Evolutionary conservation across 2,113 vertebrate genomes (phyloP).

Genomic region (Gambusia affinis): DNA sequence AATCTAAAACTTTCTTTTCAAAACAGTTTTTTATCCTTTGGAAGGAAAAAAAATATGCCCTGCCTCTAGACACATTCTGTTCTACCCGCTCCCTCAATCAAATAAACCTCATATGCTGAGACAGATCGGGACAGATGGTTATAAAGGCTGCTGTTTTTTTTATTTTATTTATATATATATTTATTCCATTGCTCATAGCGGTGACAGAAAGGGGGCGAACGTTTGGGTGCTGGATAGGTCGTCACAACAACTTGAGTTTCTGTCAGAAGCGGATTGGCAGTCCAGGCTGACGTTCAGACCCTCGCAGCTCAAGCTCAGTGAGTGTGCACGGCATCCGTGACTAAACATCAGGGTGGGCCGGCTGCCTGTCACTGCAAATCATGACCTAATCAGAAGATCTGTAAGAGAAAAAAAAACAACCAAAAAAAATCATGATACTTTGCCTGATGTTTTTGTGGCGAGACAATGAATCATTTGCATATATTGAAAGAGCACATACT

Average conservation of each 20-base stretch:
- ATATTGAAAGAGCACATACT: not conserved
- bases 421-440: slow-evolving; percentile 45
- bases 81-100: slow-evolving; percentile 52
- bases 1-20: not conserved
- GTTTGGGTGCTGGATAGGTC: slow-evolving; percentile 23
- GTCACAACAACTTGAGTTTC: slow-evolving; percentile 38
- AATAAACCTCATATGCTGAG: slow-evolving; percentile 56
- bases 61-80: slow-evolving; percentile 34
- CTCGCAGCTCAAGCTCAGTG: slow-evolving; percentile 31
- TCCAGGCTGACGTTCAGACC: slow-evolving; percentile 33
- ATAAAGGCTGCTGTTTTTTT: slow-evolving; percentile 56
- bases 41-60: not conserved
- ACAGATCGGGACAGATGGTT: slow-evolving; percentile 61
- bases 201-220: slow-evolving; percentile 39
- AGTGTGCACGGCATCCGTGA: slow-evolving; percentile 50
- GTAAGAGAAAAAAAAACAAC: slow-evolving; percentile 52
- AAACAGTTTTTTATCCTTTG: not conserved
- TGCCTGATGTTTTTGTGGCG: slow-evolving; percentile 37
- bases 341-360: slow-evolving; percentile 47
- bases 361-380: slow-evolving; percentile 61
- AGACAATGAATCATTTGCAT: slow-evolving; percentile 31
- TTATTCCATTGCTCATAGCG: slow-evolving; percentile 51
- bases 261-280: slow-evolving; percentile 60
- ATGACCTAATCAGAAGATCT: slow-evolving; percentile 52
- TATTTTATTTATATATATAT: slow-evolving; percentile 8